Conservation (phyloP, 2,888 invertebrate species). For the Reticulitermes lucifugus region DNA sequence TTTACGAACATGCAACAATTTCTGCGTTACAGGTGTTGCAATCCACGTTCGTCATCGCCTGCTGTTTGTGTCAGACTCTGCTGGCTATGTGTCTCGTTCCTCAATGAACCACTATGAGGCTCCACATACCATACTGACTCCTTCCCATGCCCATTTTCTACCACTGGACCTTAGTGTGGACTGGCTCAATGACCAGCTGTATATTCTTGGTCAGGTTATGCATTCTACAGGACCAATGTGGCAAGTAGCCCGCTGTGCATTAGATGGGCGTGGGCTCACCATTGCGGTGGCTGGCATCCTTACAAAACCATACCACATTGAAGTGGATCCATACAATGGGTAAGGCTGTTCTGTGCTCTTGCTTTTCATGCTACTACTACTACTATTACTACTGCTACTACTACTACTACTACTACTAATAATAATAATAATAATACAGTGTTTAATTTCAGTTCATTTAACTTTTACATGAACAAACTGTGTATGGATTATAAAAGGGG, state of each 20-base stretch:
- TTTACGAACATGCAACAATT: neutral
- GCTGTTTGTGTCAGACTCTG: slow-evolving; percentile 82
- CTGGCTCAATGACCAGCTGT: slow-evolving; percentile 89
- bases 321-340: slow-evolving; percentile 95
- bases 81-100: slow-evolving; percentile 72
- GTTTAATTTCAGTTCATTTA: too few species aligned
- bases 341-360: slow-evolving; percentile 59
- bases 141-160: slow-evolving; percentile 71
- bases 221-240: slow-evolving; percentile 61
- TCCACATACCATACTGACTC: slow-evolving; percentile 66
- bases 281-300: slow-evolving; percentile 78
- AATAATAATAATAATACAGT: too few species aligned
- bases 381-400: too few species aligned
- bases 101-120: slow-evolving; percentile 59
- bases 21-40: slow-evolving; percentile 73
- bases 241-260: slow-evolving; percentile 76
- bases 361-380: too few species aligned
- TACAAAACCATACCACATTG: slow-evolving; percentile 80
- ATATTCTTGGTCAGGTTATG: slow-evolving; percentile 80
- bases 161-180: slow-evolving; percentile 84
- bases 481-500: too few species aligned
- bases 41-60: slow-evolving; percentile 77
- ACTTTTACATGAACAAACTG: too few species aligned
- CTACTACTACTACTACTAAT: too few species aligned
- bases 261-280: slow-evolving; percentile 78